Conservation (phyloP, 2,888 invertebrate species). For the Ecdyonurus torrentis region DNA sequence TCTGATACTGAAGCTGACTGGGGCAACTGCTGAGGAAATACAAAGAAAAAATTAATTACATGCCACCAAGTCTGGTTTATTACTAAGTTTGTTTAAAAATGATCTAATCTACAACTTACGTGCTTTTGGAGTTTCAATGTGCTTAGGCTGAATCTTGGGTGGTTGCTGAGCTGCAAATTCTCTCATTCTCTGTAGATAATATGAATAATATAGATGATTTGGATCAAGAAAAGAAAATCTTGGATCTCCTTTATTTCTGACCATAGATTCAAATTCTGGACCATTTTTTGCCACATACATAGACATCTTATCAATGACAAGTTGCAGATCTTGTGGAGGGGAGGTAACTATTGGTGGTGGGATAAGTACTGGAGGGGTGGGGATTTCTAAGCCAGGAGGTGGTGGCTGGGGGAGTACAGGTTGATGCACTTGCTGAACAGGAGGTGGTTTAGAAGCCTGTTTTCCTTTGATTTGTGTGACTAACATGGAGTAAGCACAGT, state of each 20-base stretch:
- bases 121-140: not conserved
- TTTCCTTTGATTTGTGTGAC: slow-evolving; percentile 71
- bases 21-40: not conserved
- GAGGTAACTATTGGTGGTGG: slow-evolving; percentile 22
- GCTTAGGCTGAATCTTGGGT: slow-evolving; percentile 8
- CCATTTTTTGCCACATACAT: slow-evolving; percentile 93
- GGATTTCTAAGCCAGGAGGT: slow-evolving; percentile 4
- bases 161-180: slow-evolving; percentile 24
- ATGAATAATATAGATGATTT: slow-evolving; percentile 58
- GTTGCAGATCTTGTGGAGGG: slow-evolving; percentile 67
- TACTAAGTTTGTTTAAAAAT: too few relatives aligned
- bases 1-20: not conserved
- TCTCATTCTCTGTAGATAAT: slow-evolving; percentile 54
- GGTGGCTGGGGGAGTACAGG: slow-evolving; percentile 7
- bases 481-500: slow-evolving; percentile 76
- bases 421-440: not conserved
- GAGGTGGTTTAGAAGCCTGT: slow-evolving; percentile 14
- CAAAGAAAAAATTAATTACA: not conserved
- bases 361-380: slow-evolving; percentile 1
- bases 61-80: too few relatives aligned
- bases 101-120: too few relatives aligned
- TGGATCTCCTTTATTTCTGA: slow-evolving; percentile 63
- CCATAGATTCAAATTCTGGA: slow-evolving; percentile 76
- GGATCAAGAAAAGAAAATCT: slow-evolving; percentile 75
- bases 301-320: slow-evolving; percentile 93